Conservation (phyloP, 2,888 invertebrate genomes). For the Lithosia quadra region DNA sequence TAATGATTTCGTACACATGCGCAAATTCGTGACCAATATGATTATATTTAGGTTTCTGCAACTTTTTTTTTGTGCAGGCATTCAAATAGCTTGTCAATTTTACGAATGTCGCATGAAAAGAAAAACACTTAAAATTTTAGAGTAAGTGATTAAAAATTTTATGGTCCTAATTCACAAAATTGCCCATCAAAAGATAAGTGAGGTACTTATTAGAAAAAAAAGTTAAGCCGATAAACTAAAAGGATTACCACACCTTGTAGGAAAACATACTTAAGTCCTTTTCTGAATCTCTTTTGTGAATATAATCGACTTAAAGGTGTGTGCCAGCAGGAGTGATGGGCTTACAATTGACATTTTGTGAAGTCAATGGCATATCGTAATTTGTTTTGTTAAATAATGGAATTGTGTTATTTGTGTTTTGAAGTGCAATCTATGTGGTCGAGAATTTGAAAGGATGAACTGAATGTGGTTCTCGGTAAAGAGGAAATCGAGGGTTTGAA, state of each 20-base stretch:
- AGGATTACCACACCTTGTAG: conserved; percentile 67
- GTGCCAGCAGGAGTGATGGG: conserved; percentile 65
- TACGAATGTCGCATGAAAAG: background rate
- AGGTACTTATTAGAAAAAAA: conserved; percentile 27
- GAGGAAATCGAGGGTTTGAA: conserved; percentile 13
- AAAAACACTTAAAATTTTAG: background rate
- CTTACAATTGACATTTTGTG: conserved; percentile 52
- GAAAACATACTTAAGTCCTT: conserved; percentile 66
- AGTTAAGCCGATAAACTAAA: conserved; percentile 52
- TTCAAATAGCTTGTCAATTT: conserved; percentile 1
- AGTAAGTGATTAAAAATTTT: background rate
- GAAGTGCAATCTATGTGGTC: conserved; percentile 42
- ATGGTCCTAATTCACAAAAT: conserved; percentile 6
- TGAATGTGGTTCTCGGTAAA: conserved; percentile 22
- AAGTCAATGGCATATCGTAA: conserved; percentile 54
- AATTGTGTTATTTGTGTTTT: conserved; percentile 28
- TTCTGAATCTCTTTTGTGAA: conserved; percentile 68
- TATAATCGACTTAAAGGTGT: conserved; percentile 67
- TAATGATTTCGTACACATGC: no score
- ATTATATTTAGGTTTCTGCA: background rate
- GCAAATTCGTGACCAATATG: no score
- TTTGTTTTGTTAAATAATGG: conserved; percentile 55
- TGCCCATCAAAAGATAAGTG: background rate
- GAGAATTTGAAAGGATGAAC: conserved; percentile 11
- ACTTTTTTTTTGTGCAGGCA: background rate